Base-by-base conservation (phyloP, 2,797 vertebrate species). In the Gallirallus australis region DNA sequence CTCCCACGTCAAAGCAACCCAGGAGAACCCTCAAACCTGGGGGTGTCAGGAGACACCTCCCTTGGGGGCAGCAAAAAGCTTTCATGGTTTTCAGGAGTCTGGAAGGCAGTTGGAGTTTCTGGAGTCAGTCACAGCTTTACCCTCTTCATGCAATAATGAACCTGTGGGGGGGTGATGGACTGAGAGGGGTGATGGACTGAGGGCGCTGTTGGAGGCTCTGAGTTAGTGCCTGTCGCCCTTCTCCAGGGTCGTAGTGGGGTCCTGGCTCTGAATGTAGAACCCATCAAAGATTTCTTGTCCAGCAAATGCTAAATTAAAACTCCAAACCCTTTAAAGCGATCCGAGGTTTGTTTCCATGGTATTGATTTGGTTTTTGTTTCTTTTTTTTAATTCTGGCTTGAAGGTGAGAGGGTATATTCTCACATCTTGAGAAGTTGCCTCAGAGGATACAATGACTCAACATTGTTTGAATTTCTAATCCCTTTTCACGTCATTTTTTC, bases 271-370 rank as follows among this genome's bases (percentile, higher is more conserved):
- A 60, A 33, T 16, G 30, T 2, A 47, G 16, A 47, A 89, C 47
- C 15, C 11, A 10, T 19, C 7, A 45, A 75, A 65, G 78, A 20
- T 16, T 63, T 42, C 7, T n/a, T 12, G 25, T 40, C 11, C 61
- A 60, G 37, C 28, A n/a, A 12, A 8, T 16, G 50, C 20, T 68
- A 75, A 78, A 68, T 70, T 78, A 79, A 75, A 87, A 47, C 69
- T 73, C 50, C 3, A 72, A 33, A 69, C 52, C 82, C 48, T 90
- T n/a, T 64, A 39, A 80, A 54, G 79, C 39, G 57, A 59, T 92
- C 88, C 75, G 37, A 94, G 45, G 18, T 73, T 94, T 91, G 82
- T 85, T 96, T 89, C 87, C 60, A 82, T 77, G 60, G 47, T 47
- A 65, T 42, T 66, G 40, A 42, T 37, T 40, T 19, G 42, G 42